These are phyloP conservation scores for Apamea monoglypha DNA, from an alignment of 2,888 invertebrate species.

Conservation along the genomic window DNA sequence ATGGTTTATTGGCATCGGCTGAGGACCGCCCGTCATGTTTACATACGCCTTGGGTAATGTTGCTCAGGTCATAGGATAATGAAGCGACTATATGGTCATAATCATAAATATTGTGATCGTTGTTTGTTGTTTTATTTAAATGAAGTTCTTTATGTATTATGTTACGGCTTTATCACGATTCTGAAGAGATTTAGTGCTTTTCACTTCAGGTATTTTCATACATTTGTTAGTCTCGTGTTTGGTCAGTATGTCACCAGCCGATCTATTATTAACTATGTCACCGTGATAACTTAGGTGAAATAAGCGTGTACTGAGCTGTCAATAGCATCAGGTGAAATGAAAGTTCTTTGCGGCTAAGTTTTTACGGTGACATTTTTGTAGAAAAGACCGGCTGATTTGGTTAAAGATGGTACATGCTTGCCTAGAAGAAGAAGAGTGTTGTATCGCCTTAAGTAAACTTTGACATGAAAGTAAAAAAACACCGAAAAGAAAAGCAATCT, in stretches of 20 bases:
- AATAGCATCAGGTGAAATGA: neutral
- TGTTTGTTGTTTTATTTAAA: slow-evolving; percentile 40
- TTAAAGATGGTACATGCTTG: no score
- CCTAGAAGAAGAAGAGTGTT: no score
- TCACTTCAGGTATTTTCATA: neutral
- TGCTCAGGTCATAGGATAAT: slow-evolving; percentile 72
- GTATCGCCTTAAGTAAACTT: slow-evolving; percentile 21
- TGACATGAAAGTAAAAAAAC: slow-evolving; percentile 27
- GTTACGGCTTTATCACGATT: slow-evolving; percentile 14
- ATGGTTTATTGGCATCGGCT: slow-evolving; percentile 77
- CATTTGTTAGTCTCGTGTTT: neutral
- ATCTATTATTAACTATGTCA: neutral
- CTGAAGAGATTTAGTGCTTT: neutral
- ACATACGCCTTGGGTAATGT: slow-evolving; percentile 74
- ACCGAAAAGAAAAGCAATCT: slow-evolving; percentile 32
- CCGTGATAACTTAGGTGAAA: no score
- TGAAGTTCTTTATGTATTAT: slow-evolving; percentile 16
- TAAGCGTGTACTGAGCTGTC: no score
- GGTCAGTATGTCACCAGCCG: neutral
- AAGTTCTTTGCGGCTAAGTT: neutral
- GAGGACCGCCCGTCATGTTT: slow-evolving; percentile 74
- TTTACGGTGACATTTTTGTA: neutral
- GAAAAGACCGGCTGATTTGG: no score
- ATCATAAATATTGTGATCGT: slow-evolving; percentile 37
- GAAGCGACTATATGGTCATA: slow-evolving; percentile 46